phyloP scores from a whole-genome alignment of 2,888 invertebrate species.

The Amblyjoppa proteus region DNA sequence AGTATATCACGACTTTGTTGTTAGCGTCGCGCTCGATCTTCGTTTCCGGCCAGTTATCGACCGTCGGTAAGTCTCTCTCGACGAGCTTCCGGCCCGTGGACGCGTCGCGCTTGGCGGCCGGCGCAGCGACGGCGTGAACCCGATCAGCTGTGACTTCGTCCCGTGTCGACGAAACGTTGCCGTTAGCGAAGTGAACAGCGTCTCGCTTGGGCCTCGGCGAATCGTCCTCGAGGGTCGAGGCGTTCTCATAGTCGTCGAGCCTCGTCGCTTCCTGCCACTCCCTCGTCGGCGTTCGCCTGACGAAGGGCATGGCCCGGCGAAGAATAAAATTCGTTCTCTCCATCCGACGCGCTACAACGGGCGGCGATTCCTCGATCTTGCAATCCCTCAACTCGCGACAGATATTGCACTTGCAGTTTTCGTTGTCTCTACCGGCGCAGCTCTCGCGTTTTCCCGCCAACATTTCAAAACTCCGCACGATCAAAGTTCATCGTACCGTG shows the following conservation, averaged over 20 bases:
- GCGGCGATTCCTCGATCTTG: constrained; percentile 85
- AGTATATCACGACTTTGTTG: constrained; percentile 91
- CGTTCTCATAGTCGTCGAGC: constrained; percentile 75
- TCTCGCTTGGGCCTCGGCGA: constrained; percentile 57
- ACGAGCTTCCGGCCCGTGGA: neutral
- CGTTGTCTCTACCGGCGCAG: constrained; percentile 85
- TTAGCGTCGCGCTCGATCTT: constrained; percentile 80
- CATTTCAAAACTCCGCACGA: constrained; percentile 55
- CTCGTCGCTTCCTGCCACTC: constrained; percentile 79
- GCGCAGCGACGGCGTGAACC: neutral
- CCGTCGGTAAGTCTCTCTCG: constrained; percentile 1
- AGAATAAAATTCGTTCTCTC: constrained; percentile 86
- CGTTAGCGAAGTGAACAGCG: neutral
- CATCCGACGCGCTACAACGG: constrained; percentile 86
- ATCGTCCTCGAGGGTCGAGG: constrained; percentile 75
- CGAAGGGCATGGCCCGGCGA: constrained; percentile 82
- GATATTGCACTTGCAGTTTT: constrained; percentile 91
- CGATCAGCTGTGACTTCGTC: neutral
- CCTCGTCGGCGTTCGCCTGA: constrained; percentile 75
- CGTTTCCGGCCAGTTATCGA: constrained; percentile 64
- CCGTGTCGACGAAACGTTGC: constrained; percentile 15
- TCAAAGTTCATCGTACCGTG: constrained; percentile 16
- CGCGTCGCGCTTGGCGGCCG: constrained; percentile 9
- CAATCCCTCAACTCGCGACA: constrained; percentile 91
- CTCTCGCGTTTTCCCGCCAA: constrained; percentile 55